Evolutionary conservation across 2,888 invertebrate genomes (phyloP), one percentile per base, ranked within the genome.

Genomic region (Drosophila testacea): DNA sequence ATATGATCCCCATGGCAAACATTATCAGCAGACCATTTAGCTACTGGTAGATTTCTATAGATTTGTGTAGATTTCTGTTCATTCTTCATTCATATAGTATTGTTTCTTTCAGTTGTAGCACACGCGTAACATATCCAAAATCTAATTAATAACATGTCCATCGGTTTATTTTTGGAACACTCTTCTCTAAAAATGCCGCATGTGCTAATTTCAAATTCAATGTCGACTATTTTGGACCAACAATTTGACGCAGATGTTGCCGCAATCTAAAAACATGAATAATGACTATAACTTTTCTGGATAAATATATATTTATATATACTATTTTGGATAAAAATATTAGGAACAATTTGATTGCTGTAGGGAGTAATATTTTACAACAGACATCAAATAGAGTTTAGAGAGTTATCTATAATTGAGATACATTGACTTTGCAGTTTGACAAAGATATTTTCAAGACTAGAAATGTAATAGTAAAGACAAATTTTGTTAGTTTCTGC

Each of bases 71-170:
- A 59, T 60, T 9, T 66, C 38, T 41, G 41, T 67, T 65, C 50
- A 54, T 50, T n/a, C 11, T 36, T 36, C 28, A 46, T 36, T 22
- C 47, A 61, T 54, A 52, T 42, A 16, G 16, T 16, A 16, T 16
- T 16, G 16, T 1, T n/a, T 11, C 22, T 36, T n/a, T 42, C 27
- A 22, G 34, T 27, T 34, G 44, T 56, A 62, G 59, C 75, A 66
- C 60, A 50, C 74, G 70, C 67, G 54, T 30, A 77, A 75, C 67
- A 71, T 89, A 73, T 83, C 89, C 85, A 89, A 89, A 89, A 78
- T 72, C 62, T 71, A 81, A 87, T 84, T 87, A 84, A 89, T 89
- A 77, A 81, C 59, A 61, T 73, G 73, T 67, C 64, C 57, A 73
- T 79, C 27, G 57, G 51, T n/a, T 38, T 83, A 83, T 88, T 86